Evolutionary conservation across 64 coral and sea anemone species (phyloP), one percentile per base, ranked within the genome.

Genomic region (Porites australiensis): DNA sequence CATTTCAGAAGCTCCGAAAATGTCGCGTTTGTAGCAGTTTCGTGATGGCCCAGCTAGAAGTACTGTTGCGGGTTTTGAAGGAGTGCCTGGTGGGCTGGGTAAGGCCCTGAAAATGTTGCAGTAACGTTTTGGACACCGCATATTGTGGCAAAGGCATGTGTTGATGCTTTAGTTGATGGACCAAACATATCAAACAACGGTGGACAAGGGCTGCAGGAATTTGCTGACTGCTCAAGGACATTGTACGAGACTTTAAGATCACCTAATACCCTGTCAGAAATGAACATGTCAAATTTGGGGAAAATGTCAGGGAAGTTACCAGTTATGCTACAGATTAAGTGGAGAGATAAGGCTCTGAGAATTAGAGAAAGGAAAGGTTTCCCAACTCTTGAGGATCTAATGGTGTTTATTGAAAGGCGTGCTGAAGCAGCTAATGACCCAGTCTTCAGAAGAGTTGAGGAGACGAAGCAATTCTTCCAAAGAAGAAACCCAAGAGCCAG

Each of bases 111-210:
- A 54, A 64, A 66, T 94, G 60, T 85, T 94, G 75, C 50, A 90
- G 45, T 70, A 90, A 79, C 79, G 79, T 44, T 94, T 95, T 63
- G 93, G 93, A 15, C 88, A 90, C 88, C 93, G 13, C 73, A 95
- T 27, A 91, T 95, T 11, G 74, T 95, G 20, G 62, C 82, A 70
- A 95, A 95, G 72, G 88, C 88, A 14, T 95, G 93, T 86, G 54
- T 95, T 58, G 93, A 95, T 87, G 55, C 23, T n/a, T 90, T 95
- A 44, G 72, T 87, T 51, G 88, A 95, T 18, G 88, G 88, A 61
- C 82, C 89, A 43, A 90, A 95, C 62, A 95, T 95, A 58, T 50
- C 48, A 51, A 95, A 70, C 70, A 70, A 22, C 62, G 88, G 86
- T 77, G 73, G 47, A 79, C 93, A 77, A 79, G 79, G 76, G 8